Evolutionary conservation across 1,140 invertebrate genomes (phyloP).

Genomic region (Drosophila takahashii): DNA sequence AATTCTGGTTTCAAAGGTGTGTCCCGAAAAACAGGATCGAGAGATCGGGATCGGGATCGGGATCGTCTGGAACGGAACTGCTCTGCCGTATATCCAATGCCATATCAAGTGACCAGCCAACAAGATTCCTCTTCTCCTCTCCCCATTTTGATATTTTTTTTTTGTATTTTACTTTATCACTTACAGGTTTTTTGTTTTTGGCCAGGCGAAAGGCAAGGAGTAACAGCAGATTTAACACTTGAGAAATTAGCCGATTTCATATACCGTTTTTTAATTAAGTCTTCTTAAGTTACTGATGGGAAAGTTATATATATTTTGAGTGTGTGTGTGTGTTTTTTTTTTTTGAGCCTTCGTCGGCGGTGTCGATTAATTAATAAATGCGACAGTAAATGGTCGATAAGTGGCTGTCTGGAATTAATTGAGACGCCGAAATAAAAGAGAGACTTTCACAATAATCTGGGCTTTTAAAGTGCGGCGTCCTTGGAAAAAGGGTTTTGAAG

Average conservation of each 20-base stretch:
- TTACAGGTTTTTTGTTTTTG: conserved; percentile 35
- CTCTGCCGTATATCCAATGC: conserved; percentile 49
- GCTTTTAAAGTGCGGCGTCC: conserved; percentile 14
- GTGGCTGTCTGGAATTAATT: conserved; percentile 53
- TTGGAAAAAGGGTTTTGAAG: conserved; percentile 14
- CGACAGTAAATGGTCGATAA: conserved; percentile 80
- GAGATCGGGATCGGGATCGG: conserved; percentile 11
- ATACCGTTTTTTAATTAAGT: conserved; percentile 68
- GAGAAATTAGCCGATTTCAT: conserved; percentile 63
- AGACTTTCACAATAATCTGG: conserved; percentile 26
- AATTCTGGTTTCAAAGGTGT: conserved; percentile 45
- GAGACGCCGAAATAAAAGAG: conserved; percentile 15
- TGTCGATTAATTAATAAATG: conserved; percentile 79
- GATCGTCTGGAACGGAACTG: conserved; percentile 62
- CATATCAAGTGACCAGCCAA: conserved; percentile 41
- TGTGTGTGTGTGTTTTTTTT: conserved; percentile 13
- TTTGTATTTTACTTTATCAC: conserved; percentile 19
- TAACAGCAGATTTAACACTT: conserved; percentile 77
- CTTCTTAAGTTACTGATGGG: conserved; percentile 72
- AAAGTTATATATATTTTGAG: conserved; percentile 49
- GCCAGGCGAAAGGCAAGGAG: conserved; percentile 35
- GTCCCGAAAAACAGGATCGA: conserved; percentile 54
- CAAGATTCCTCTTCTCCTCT: conserved; percentile 35
- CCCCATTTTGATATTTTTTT: not conserved
- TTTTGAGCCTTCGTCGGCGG: conserved; percentile 23